Evolutionary conservation across 2,888 invertebrate species (phyloP), one percentile per base, ranked within the genome.

Genomic region (Acronicta leporina): DNA sequence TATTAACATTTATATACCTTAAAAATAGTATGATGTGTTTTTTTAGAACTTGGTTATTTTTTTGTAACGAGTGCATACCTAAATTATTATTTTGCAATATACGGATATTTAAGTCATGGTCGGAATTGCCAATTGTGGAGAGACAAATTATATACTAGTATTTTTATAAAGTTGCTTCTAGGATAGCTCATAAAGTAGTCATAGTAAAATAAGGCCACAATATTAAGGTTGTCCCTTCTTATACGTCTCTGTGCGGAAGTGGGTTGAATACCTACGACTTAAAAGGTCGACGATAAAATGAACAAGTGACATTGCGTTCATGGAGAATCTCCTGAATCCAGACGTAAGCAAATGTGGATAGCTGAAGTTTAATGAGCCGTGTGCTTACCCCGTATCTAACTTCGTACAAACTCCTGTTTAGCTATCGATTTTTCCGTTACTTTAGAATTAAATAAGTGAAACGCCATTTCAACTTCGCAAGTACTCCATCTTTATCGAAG

Each of bases 331-430:
- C 72, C 84, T 79, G 82, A 83, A 82, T 82, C 77, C 84, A 85
- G 81, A 86, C 85, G 88, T 85, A 89, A 89, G 90, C 88, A 89
- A 90, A 90, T 89, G 87, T 86, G 82, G 77, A 87, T 85, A 81
- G 84, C 80, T 80, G 78, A 87, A 91, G 88, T 89, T 89, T 84
- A 90, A 91, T 91, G 90, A 88, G 87, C 83, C 87, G 83, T 87
- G 83, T 78, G 73, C 83, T 83, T 80, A 75, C 80, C 77, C 80
- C 77, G 81, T 80, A 85, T 82, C 86, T 73, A 87, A 88, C 84
- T 89, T 84, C 74, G 74, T 64, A 79, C 81, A 70, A 86, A 86
- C 80, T 86, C 75, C 81, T 82, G 79, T 84, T 82, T 80, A 79
- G 75, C 63, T 73, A 83, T 84, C 80, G 83, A 85, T 85, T 85